Percentiles rank a stretch among this genome's conserved stretches.
These are phyloP conservation scores for Chelidonichthys spinosus DNA, from an alignment of 2,797 vertebrate genomes.

Conservation along the genomic window DNA sequence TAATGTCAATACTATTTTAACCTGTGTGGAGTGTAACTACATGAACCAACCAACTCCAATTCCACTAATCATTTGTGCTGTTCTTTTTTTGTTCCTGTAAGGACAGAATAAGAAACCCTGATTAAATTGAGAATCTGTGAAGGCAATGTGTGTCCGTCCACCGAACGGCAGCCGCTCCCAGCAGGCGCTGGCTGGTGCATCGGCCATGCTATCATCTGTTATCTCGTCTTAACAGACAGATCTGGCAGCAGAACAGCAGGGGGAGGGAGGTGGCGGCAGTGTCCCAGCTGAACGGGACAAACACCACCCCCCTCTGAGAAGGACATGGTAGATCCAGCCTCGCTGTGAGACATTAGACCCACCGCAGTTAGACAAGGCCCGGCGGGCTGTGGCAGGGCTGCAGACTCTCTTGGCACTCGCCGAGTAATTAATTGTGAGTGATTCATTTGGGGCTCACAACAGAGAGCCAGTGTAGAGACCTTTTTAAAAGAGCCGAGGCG, in stretches of 20 bases:
- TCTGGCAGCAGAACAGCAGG: constrained; percentile 46
- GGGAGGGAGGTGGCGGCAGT: not conserved
- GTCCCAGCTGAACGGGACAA: constrained; percentile 51
- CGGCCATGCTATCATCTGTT: constrained; percentile 55
- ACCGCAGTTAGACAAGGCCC: constrained; percentile 43
- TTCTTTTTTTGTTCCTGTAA: not conserved
- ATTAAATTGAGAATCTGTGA: not conserved
- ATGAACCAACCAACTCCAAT: not conserved
- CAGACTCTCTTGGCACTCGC: constrained; percentile 27
- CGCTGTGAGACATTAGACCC: constrained; percentile 36
- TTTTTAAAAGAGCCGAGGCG: constrained; percentile 44
- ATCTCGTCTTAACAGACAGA: constrained; percentile 59
- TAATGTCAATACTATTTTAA: not conserved
- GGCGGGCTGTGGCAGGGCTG: constrained; percentile 13
- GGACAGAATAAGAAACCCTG: not conserved
- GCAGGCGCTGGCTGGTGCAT: constrained; percentile 43
- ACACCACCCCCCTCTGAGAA: constrained; percentile 45
- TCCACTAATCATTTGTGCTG: not conserved
- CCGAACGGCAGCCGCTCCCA: constrained; percentile 44
- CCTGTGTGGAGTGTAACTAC: not conserved
- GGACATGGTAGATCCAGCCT: constrained; percentile 48
- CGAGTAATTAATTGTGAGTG: constrained; percentile 65
- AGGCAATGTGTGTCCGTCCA: constrained; percentile 24
- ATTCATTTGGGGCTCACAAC: constrained; percentile 56
- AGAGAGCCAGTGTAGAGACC: constrained; percentile 44